phyloP scores from a whole-genome alignment of 1,140 invertebrate genomes.

The Daktulosphaira vitifoliae region DNA sequence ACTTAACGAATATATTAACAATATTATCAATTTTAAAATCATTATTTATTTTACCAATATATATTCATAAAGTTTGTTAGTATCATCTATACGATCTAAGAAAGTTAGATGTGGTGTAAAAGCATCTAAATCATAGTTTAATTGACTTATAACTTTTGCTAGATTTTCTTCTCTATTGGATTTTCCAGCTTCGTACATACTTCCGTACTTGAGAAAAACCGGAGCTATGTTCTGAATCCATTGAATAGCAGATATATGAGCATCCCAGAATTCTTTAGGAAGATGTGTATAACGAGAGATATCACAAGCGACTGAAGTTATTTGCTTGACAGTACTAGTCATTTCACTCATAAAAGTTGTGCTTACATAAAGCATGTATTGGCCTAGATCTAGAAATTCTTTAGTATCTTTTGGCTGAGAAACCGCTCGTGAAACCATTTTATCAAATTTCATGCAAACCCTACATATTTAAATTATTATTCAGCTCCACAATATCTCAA shows the following conservation, averaged over 20 bases:
- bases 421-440: conserved; percentile 45
- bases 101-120: conserved; percentile 58
- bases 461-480: not conserved
- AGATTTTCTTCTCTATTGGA: conserved; percentile 70
- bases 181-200: conserved; percentile 60
- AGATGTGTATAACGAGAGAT: conserved; percentile 61
- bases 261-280: conserved; percentile 54
- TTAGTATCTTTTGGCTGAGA: conserved; percentile 58
- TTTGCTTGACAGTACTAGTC: conserved; percentile 52
- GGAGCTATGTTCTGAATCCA: conserved; percentile 64
- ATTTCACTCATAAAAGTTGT: conserved; percentile 53
- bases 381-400: conserved; percentile 59
- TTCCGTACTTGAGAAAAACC: conserved; percentile 60
- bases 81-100: conserved; percentile 62
- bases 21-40: not conserved
- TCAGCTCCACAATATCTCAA: too few species aligned
- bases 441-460: conserved; percentile 37
- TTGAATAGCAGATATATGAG: conserved; percentile 58
- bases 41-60: conserved; percentile 41
- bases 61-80: conserved; percentile 54
- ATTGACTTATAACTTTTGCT: conserved; percentile 54
- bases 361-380: conserved; percentile 56
- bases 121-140: conserved; percentile 60
- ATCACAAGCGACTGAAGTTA: conserved; percentile 53
- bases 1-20: too few species aligned